Base-by-base conservation (phyloP, 2,113 vertebrate genomes). In the Anarrhichthys ocellatus region DNA sequence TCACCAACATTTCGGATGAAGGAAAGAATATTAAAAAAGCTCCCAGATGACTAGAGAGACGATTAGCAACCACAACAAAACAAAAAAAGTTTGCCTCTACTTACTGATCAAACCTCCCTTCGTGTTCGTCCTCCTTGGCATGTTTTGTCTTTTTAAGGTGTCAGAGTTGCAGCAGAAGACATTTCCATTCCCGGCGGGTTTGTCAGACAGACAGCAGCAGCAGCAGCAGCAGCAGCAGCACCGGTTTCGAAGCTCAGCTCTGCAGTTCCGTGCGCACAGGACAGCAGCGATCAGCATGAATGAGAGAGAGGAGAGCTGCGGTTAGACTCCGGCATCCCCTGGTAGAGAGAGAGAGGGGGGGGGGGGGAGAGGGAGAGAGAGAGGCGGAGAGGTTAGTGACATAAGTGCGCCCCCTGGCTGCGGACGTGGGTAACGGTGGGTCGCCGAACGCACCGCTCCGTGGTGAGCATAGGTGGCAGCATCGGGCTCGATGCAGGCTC, bases 201-300 rank as follows among this genome's bases (percentile, higher is more conserved):
- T 34, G 76, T 83, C 71, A 74, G 63, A 64, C 67, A 38, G 63
- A 32, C 32, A 32, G 29, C 56, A 58, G 65, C 34, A 48, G 17
- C 62, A 58, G 65, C n/a, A 54, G 66, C 79, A 44, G 48, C 52
- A 46, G 65, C 42, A 59, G 36, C 73, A 32, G 66, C 77, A 54
- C 27, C 64, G 72, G 52, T 82, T 90, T 86, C 84, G 69, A 79
- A 78, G 91, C 93, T 87, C 91, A 85, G 91, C 85, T 89, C 88
- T 67, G 88, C 87, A 82, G 93, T 73, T 90, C 93, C 64, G 90
- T 88, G 88, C 86, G 92, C 82, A 85, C 87, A 79, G 83, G 85
- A 91, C 84, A 86, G 88, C 86, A 92, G 94, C 94, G 94, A 95
- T 93, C 95, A 95, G 94, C 96, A 95, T 96, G 96, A 96, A 96